Conservation (phyloP, 2,888 invertebrate genomes). For the Troglohyphantes excavatus region DNA sequence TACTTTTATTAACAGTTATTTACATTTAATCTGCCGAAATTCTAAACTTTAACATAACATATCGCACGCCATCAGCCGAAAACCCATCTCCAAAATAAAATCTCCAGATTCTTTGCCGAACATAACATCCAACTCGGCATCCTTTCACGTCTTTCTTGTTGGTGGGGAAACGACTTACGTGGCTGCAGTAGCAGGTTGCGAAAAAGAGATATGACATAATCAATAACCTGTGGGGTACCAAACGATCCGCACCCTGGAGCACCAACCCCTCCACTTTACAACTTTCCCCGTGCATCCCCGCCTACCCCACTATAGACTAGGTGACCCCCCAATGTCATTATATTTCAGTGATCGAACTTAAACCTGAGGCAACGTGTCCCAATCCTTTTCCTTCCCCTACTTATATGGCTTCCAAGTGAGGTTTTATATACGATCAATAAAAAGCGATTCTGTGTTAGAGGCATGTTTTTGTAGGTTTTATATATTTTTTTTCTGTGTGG, state of each 20-base stretch:
- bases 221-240: constrained; percentile 69
- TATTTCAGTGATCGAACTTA: constrained; percentile 58
- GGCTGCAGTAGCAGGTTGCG: background rate
- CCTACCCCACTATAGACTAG: constrained; percentile 13
- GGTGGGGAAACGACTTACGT: background rate
- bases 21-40: no score
- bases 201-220: constrained; percentile 55
- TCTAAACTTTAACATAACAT: no score
- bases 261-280: constrained; percentile 4
- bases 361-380: constrained; percentile 31
- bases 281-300: constrained; percentile 6
- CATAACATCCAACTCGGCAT: background rate
- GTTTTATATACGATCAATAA: constrained; percentile 1
- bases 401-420: background rate
- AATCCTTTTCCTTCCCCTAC: background rate
- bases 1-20: no score
- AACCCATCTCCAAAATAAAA: no score
- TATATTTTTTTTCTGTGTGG: background rate
- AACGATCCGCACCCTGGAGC: constrained; percentile 43
- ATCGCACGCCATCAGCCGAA: no score
- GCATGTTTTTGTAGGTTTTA: background rate
- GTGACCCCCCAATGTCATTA: constrained; percentile 61
- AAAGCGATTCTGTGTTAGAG: background rate
- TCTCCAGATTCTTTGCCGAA: background rate
- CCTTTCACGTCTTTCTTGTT: background rate